These are phyloP conservation scores for Pyralis farinalis DNA, from an alignment of 2,888 invertebrate genomes.

Conservation along the genomic window DNA sequence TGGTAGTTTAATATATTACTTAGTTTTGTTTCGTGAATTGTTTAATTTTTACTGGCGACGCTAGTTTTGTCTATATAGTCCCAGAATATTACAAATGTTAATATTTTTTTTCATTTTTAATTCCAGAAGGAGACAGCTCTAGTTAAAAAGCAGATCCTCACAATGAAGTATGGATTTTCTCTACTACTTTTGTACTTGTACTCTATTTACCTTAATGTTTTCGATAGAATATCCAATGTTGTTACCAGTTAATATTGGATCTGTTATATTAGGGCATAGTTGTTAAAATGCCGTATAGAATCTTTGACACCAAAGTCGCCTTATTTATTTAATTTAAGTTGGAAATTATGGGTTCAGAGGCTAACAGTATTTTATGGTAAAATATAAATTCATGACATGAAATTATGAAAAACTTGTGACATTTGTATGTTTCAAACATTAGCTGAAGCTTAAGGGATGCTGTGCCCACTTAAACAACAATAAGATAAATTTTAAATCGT, in stretches of 20 bases:
- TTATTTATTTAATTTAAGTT: not conserved
- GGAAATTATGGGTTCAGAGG: no score
- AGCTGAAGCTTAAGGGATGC: no score
- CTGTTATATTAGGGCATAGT: not conserved
- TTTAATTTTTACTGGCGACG: no score
- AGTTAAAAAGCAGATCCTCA: constrained; percentile 43
- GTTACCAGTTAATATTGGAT: not conserved
- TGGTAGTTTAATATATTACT: no score
- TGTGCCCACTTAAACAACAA: no score
- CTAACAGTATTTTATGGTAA: no score
- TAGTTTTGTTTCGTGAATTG: no score
- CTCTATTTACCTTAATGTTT: constrained; percentile 45
- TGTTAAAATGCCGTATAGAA: not conserved
- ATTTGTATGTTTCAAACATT: no score
- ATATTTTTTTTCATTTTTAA: constrained; percentile 20
- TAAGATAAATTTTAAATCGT: no score
- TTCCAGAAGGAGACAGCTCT: constrained; percentile 53
- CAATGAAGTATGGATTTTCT: constrained; percentile 56
- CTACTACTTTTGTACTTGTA: constrained; percentile 58
- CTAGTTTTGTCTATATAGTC: no score
- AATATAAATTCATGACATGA: no score
- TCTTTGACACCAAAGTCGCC: not conserved
- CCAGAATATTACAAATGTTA: not conserved
- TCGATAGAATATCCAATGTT: constrained; percentile 24
- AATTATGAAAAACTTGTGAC: no score